Evolutionary conservation across 1,140 invertebrate genomes (phyloP).

Genomic region (Neocloeon triangulifer): DNA sequence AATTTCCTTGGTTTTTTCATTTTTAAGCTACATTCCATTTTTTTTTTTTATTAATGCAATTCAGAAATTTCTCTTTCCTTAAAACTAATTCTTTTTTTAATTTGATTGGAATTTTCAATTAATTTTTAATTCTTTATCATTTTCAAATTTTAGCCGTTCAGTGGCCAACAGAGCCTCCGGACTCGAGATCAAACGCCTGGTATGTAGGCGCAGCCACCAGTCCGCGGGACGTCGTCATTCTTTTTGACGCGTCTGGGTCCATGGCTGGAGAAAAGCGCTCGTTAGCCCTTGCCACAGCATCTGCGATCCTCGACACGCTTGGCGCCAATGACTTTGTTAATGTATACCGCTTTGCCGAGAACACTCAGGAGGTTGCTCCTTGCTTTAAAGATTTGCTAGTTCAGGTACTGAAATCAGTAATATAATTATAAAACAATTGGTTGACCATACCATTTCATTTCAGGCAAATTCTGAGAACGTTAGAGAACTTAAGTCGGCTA

Average conservation of each 20-base stretch:
- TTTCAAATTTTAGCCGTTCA: conserved; percentile 28
- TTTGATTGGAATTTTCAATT: too few species aligned
- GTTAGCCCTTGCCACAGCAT: conserved; percentile 64
- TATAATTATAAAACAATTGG: too few species aligned
- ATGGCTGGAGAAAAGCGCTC: conserved; percentile 66
- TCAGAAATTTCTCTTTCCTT: too few species aligned
- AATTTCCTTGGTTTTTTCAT: not conserved
- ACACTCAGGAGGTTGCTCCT: conserved; percentile 47
- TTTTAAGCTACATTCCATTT: not conserved
- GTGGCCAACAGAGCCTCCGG: conserved; percentile 45
- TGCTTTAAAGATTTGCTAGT: conserved; percentile 77
- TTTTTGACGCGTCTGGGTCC: conserved; percentile 74
- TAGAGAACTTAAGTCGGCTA: conserved; percentile 50
- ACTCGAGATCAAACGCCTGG: conserved; percentile 71
- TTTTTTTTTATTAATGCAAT: too few species aligned
- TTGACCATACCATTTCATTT: conserved; percentile 8
- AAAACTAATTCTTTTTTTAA: too few species aligned
- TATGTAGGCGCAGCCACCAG: conserved; percentile 91
- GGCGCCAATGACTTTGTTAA: conserved; percentile 94
- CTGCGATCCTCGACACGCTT: conserved; percentile 78
- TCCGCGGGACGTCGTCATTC: conserved; percentile 86
- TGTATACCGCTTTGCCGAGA: conserved; percentile 62
- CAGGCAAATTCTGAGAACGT: conserved; percentile 73
- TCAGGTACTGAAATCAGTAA: too few species aligned
- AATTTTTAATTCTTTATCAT: conserved; percentile 6